Evolutionary conservation across 2,797 vertebrate genomes (phyloP).

Genomic region (Cossypha niveicapilla): DNA sequence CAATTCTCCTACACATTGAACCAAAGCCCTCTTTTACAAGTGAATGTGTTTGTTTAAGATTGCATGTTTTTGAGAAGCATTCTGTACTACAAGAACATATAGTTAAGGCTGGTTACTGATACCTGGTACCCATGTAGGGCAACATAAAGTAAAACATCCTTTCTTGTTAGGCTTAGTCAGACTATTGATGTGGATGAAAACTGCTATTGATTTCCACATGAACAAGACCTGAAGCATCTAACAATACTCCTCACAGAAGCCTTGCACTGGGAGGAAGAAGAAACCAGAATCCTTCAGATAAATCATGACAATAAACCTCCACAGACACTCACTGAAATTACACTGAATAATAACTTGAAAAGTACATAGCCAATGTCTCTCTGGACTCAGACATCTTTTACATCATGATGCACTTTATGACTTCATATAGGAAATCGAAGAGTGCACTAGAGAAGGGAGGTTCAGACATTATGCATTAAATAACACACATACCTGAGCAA

Average conservation of each 20-base stretch:
- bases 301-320: neutral
- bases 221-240: neutral
- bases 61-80: neutral
- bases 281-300: neutral
- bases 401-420: neutral
- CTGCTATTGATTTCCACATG: neutral
- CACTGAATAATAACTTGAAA: neutral
- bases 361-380: neutral
- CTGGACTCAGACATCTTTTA: neutral
- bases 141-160: neutral
- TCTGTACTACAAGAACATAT: neutral
- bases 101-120: neutral
- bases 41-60: rapidly evolving
- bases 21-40: neutral
- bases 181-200: neutral
- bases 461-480: neutral
- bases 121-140: neutral
- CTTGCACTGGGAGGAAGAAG: neutral
- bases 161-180: neutral
- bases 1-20: neutral
- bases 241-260: neutral
- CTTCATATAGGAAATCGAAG: neutral
- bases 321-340: neutral
- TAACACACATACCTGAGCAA: neutral
- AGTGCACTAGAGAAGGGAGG: neutral